Evolutionary conservation across 2,797 vertebrate genomes (phyloP).

Genomic region (Amblyraja radiata): DNA sequence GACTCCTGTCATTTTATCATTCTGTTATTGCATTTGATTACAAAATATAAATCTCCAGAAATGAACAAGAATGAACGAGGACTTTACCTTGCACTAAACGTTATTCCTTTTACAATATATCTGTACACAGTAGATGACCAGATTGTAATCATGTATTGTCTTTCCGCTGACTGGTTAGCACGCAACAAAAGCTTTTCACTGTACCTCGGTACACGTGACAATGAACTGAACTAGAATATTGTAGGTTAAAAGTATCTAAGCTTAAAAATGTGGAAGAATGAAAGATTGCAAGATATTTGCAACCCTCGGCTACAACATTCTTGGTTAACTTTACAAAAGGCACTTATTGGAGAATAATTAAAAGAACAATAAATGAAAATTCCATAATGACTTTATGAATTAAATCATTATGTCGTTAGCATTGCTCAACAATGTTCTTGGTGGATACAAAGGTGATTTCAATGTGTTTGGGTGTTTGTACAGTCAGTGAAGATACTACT

Average conservation of each 20-base stretch:
- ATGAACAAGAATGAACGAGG: no score
- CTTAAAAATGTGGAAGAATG: neutral
- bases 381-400: constrained; percentile 43
- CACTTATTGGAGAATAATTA: neutral
- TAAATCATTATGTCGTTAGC: constrained; percentile 39
- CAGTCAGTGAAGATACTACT: constrained; percentile 41
- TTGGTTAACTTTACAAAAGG: neutral
- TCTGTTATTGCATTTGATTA: neutral
- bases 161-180: no score
- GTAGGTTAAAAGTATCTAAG: no score
- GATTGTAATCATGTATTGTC: no score
- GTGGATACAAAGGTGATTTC: constrained; percentile 39
- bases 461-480: constrained; percentile 35
- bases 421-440: constrained; percentile 45
- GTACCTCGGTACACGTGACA: no score
- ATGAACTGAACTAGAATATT: neutral
- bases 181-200: no score
- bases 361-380: constrained; percentile 39
- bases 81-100: no score
- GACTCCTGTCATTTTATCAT: neutral
- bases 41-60: neutral
- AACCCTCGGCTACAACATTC: neutral
- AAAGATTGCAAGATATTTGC: neutral
- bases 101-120: no score
- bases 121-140: no score